Evolutionary conservation across 2,888 invertebrate genomes (phyloP), one percentile per base, ranked within the genome.

Genomic region (Philhelius pedissequus): DNA sequence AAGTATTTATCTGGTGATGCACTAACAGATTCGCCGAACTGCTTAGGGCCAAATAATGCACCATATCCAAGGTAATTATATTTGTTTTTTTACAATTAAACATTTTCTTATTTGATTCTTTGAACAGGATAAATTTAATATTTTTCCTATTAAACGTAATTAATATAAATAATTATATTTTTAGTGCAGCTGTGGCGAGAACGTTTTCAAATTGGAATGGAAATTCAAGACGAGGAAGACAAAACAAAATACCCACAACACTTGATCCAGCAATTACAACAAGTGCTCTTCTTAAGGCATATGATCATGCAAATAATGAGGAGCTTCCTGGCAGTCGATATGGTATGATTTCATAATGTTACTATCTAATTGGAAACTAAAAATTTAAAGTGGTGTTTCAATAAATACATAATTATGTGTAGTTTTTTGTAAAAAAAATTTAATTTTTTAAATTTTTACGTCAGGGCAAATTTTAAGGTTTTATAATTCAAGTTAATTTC

Each of bases 1-100:
- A 97, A 97, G 92, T 97, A 97, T 91, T 93, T 97, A 20, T 97
- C 96, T 94, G 97, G 97, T 18, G 97, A 97, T 91, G 97, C 97
- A 7, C 92, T 97, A 58, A 94, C 94, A 87, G 96, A 96, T 90
- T 93, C 95, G 7, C 91, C 93, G 22, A 95, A 96, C 89, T 97
- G 97, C 88, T 91, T 96, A 68, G 97, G 97, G 20, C 97, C 97
- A 6, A 96, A 96, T 88, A 95, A 96, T 87, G 92, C 94, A 87
- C 95, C 96, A 69, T 97, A 97, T 92, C 97, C 97, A 82, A 94
- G 94, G 97, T 97, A 93, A 93, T 93, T 87, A 32, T 87, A 32
- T 38, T n/a, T 50, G 3, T 38, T 20, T 35, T 20, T 35, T 25
- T 13, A 13, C 15, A n/a, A 30, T 54, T 6, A 54, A 13, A 9